Evolutionary conservation across 1,140 invertebrate species (phyloP).

Genomic region (Drosophila sechellia): DNA sequence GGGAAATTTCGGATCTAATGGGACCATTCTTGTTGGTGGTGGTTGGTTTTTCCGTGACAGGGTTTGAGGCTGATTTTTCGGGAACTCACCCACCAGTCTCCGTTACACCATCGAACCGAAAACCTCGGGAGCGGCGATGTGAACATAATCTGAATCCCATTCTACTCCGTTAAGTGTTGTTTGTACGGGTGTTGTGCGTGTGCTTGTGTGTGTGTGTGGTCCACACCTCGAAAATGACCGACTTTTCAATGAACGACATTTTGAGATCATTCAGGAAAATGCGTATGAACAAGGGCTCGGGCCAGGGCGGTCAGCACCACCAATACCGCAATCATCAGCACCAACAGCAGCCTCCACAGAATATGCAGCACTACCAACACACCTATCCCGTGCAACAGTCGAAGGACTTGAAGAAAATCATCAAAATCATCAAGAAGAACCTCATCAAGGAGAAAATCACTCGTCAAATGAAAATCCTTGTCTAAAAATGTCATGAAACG

Average conservation of each 20-base stretch:
- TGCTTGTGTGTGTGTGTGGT: constrained; percentile 21
- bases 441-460: constrained; percentile 70
- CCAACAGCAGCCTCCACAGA: constrained; percentile 46
- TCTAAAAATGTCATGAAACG: constrained; percentile 33
- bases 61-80: constrained; percentile 65
- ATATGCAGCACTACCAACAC: constrained; percentile 26
- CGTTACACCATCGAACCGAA: constrained; percentile 65
- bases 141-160: constrained; percentile 14
- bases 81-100: constrained; percentile 81
- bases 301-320: constrained; percentile 49
- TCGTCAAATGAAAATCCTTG: constrained; percentile 71
- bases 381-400: constrained; percentile 42
- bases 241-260: constrained; percentile 76
- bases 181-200: constrained; percentile 22
- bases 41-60: constrained; percentile 57
- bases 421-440: constrained; percentile 74
- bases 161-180: constrained; percentile 1
- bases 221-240: constrained; percentile 61
- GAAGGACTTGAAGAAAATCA: constrained; percentile 75
- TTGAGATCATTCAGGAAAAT: constrained; percentile 81
- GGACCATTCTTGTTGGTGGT: constrained; percentile 43
- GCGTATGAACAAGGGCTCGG: constrained; percentile 70
- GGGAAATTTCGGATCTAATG: constrained; percentile 65
- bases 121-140: constrained; percentile 71
- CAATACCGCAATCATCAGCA: constrained; percentile 42